Base-by-base conservation (phyloP, 1,140 invertebrate genomes). In the Holcopasites calliopsidis region DNA sequence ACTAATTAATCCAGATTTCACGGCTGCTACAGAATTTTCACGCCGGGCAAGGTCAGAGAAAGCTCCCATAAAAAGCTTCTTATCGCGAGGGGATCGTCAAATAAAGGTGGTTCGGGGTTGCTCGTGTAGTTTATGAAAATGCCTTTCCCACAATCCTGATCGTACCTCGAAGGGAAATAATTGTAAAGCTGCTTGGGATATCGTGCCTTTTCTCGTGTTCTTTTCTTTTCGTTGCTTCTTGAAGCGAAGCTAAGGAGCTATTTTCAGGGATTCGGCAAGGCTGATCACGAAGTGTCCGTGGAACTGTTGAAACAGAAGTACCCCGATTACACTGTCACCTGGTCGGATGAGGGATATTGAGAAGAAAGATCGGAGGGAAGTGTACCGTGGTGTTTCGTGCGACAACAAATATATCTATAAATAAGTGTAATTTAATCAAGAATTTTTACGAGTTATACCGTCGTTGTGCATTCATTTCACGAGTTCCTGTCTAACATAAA, bases 331-430 rank as follows among this genome's bases (percentile, higher is more conserved):
- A 90, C 93, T 16, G 94, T 98, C 66, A 94, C 94, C 16, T 96
- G 94, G 86, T 94, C 94, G 65, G 94, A 97, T 92, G 97, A 97
- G 80, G 97, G 96, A 61, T 98, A 98, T 89, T 97, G 92, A 93
- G 69, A 26, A 42, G 7, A 2, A 16, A 11, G 2, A 42, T n/a
- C n/a, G 47, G 11, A 18, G 50, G 18, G 38, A 31, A 6, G 3
- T 8, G 3, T 21, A n/a, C n/a, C 0, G 33, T 38, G 26, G 2
- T 26, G 0, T 42, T 10, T 13, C n/a, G 18, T 11, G 8, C 0
- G 18, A 62, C 23, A 11, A 21, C 0, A 31, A 7, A 38, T 44
- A 2, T 23, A 18, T 26, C 50, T 26, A 35, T 35, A 38, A 52
- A 50, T 18, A 33, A 35, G 2, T 44, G n/a, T n/a, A 31, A 47